Conservation (phyloP, 37 sponge, comb jelly and placozoan genomes). For the Oscarella lobularis region DNA sequence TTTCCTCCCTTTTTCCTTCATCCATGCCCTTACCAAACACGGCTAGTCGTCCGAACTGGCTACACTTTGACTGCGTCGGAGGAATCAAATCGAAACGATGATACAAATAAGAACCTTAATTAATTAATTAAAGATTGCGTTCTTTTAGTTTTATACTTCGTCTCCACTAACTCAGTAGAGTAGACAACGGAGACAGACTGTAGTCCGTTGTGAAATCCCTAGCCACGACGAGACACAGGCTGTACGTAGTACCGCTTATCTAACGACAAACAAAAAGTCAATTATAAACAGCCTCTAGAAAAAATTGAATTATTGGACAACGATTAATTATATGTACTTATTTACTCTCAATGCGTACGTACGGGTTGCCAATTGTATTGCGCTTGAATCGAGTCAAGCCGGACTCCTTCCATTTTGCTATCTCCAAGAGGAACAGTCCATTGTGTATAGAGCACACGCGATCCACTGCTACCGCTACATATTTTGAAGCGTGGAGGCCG, state of each 20-base stretch:
- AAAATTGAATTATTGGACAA: too few relatives aligned
- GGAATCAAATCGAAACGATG: slow-evolving; percentile 6
- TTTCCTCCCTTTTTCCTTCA: too few relatives aligned
- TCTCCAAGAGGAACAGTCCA: neutral
- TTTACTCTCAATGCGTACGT: too few relatives aligned
- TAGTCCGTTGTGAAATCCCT: too few relatives aligned
- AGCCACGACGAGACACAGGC: too few relatives aligned
- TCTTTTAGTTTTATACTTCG: neutral
- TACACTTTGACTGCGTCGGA: neutral
- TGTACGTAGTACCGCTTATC: too few relatives aligned
- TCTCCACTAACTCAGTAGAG: too few relatives aligned
- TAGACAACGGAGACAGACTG: too few relatives aligned
- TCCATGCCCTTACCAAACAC: neutral
- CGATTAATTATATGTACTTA: too few relatives aligned
- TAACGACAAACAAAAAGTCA: too few relatives aligned
- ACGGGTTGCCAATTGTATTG: neutral
- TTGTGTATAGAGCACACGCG: neutral
- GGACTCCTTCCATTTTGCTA: neutral
- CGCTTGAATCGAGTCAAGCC: neutral
- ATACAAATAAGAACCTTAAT: neutral
- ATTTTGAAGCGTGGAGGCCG: too few relatives aligned
- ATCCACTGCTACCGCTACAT: neutral
- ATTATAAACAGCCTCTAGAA: too few relatives aligned
- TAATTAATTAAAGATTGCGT: neutral
- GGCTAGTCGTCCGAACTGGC: neutral